phyloP scores from a whole-genome alignment of 2,797 vertebrate species.

The Chloroceryle inda region DNA sequence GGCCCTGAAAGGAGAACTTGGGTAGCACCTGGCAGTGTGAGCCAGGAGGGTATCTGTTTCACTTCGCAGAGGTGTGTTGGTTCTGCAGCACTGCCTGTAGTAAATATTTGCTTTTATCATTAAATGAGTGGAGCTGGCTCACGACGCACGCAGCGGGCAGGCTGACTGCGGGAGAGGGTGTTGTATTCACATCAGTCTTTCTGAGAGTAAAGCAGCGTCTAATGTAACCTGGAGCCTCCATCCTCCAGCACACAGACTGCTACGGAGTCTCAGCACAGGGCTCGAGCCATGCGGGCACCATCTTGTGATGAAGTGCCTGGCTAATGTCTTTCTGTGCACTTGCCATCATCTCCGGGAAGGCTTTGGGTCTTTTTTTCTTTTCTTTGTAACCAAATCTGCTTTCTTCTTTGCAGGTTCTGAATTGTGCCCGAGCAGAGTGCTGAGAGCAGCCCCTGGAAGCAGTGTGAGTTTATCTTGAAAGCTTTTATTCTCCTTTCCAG shows the following conservation, averaged over 20 bases:
- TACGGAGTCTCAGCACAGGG: background rate
- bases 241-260: background rate
- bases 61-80: background rate
- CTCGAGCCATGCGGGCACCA: background rate
- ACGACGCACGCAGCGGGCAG: background rate
- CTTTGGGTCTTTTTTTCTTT: background rate
- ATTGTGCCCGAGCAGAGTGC: background rate
- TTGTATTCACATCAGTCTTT: background rate
- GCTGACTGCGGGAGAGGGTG: background rate
- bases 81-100: background rate
- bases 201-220: background rate
- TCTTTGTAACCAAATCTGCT: background rate
- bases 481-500: constrained; percentile 36
- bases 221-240: background rate
- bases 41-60: background rate
- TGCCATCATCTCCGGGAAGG: background rate
- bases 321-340: background rate
- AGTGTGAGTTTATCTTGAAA: constrained; percentile 61
- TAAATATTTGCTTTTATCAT: constrained; percentile 30
- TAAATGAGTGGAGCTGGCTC: background rate
- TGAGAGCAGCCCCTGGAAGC: constrained; percentile 30
- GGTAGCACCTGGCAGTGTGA: background rate
- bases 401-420: constrained; percentile 47
- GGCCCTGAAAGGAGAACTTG: constrained; percentile 18
- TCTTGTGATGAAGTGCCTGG: background rate